A percentile compares a stretch with the other conserved stretches of the same genome.
These are phyloP conservation scores for Eueremaeus valkanovi DNA, from an alignment of 2,888 invertebrate species.

Conservation along the genomic window DNA sequence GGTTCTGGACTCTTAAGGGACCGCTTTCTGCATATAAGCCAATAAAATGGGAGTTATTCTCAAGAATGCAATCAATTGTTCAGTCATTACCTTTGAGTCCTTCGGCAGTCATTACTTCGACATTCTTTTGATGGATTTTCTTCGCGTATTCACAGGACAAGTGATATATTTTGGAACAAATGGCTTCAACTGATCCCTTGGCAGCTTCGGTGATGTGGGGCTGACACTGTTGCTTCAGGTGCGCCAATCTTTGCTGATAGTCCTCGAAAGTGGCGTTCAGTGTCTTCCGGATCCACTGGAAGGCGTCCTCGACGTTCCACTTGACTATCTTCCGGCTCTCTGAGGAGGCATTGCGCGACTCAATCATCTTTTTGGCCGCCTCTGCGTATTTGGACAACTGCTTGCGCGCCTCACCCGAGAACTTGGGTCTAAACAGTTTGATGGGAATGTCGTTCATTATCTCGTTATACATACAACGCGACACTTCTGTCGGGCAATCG, in stretches of 20 bases:
- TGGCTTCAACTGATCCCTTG: conserved; percentile 88
- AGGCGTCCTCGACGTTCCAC: conserved; percentile 97
- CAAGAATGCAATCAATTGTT: background rate
- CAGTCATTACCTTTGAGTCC: conserved; percentile 62
- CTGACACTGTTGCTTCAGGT: conserved; percentile 90
- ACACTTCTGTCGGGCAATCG: conserved; percentile 85
- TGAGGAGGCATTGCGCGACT: conserved; percentile 82
- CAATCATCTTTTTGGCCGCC: conserved; percentile 94
- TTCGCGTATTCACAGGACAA: conserved; percentile 85
- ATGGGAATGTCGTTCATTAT: conserved; percentile 98
- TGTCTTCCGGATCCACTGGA: conserved; percentile 88
- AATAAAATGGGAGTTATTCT: background rate
- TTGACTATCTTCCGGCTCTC: conserved; percentile 95
- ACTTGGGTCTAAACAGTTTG: conserved; percentile 89
- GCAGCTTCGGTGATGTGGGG: conserved; percentile 92
- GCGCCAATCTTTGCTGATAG: conserved; percentile 78
- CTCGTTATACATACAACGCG: conserved; percentile 90
- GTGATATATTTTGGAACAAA: conserved; percentile 88
- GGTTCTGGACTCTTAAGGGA: conserved; percentile 46
- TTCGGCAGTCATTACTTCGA: conserved; percentile 77
- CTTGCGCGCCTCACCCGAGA: conserved; percentile 89
- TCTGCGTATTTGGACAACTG: conserved; percentile 90
- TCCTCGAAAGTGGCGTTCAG: conserved; percentile 91
- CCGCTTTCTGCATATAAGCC: conserved; percentile 12
- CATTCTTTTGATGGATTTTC: conserved; percentile 82